Evolutionary conservation across 2,113 vertebrate genomes (phyloP).

Genomic region (Anguilla rostrata): DNA sequence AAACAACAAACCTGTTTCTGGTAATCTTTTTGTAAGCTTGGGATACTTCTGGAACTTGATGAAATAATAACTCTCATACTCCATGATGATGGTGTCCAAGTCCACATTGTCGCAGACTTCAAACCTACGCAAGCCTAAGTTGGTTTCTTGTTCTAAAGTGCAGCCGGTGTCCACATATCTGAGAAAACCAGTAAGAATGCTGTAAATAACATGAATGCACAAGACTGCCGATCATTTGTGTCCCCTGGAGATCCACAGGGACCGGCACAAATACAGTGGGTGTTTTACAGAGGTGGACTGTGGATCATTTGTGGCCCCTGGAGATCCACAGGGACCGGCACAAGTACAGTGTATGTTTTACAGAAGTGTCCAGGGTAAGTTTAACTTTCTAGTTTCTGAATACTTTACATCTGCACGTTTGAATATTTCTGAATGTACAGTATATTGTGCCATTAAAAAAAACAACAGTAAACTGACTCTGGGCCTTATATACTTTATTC

Average conservation of each 20-base stretch:
- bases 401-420: too few species aligned
- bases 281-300: too few species aligned
- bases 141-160: constrained; percentile 85
- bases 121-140: constrained; percentile 74
- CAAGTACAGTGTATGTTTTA: too few species aligned
- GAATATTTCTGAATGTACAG: too few species aligned
- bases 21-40: constrained; percentile 81
- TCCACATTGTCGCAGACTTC: constrained; percentile 95
- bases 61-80: constrained; percentile 95
- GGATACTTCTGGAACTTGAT: constrained; percentile 93
- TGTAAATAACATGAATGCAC: not conserved
- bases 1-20: constrained; percentile 71
- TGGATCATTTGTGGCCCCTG: too few species aligned
- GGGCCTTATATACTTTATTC: not conserved
- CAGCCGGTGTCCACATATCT: constrained; percentile 82
- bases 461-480: not conserved
- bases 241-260: too few species aligned
- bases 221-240: not conserved
- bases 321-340: too few species aligned
- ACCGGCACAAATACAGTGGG: too few species aligned
- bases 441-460: too few species aligned
- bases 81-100: constrained; percentile 91
- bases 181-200: constrained; percentile 11
- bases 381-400: too few species aligned
- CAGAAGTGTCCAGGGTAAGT: too few species aligned